Base-by-base conservation (phyloP, 2,113 vertebrate genomes). In the Cephalopterus ornatus region DNA sequence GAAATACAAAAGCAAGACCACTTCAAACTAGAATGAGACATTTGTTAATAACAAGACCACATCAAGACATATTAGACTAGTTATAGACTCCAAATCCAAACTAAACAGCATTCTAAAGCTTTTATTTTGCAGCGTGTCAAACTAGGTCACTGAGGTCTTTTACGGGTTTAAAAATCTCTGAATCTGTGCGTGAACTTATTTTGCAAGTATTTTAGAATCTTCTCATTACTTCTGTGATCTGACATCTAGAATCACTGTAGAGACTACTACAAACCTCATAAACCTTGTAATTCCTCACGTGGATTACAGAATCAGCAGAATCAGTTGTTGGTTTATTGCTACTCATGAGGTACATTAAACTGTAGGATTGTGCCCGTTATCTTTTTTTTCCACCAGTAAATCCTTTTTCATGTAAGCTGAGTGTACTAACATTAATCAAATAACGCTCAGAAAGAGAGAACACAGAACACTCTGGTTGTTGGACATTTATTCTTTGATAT, bases 381-480 rank as follows among this genome's bases (percentile, higher is more conserved):
- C 81, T 77, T 9, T 44, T 92, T 91, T 92, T 42, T 12, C 81
- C 74, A 81, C 7, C 18, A 73, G 56, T 33, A 85, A 86, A 66
- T 86, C 37, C 53, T 63, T 37, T 71, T 35, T 52, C 63, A 62
- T 67, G 62, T 70, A 77, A 84, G 39, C 44, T 41, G 44, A 84
- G 27, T 4, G 11, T 32, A 41, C 82, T 62, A 83, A 88, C 59
- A 86, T 89, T 33, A 92, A 85, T 94, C 66, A 97, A 58, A 28
- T 46, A 61, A 26, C 1, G 16, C 59, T 74, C 28, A 28, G 42
- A 86, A 87, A 96, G 97, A 98, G 71, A 88, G 96, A 91, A 90
- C 6, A 1, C 98, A 98, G 97, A 87, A 52, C 88, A 59, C 61
- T 42, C 63, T 83, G 59, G 76, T 56, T 78, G 63, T 30, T 52